phyloP scores from a whole-genome alignment of 2,113 vertebrate species.

The Oreotrochilus melanogaster region DNA sequence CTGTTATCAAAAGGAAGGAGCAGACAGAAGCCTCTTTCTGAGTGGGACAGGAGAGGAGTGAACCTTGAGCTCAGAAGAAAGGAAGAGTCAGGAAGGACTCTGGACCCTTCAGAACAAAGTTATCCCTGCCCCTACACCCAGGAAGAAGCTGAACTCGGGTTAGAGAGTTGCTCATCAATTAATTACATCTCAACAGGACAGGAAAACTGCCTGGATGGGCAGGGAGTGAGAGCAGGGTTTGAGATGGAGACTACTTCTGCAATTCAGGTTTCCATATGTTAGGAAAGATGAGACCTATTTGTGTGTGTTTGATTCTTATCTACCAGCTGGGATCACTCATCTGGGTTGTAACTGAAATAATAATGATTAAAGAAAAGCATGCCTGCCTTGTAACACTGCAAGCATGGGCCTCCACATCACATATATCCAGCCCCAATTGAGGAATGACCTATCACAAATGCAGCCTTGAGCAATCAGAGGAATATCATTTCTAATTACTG shows the following conservation, averaged over 20 bases:
- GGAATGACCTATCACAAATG: slow-evolving; percentile 59
- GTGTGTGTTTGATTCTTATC: slow-evolving; percentile 73
- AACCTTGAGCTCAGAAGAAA: not conserved
- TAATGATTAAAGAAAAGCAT: slow-evolving; percentile 75
- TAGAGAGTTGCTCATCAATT: not conserved
- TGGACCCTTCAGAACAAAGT: not conserved
- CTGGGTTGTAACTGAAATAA: slow-evolving; percentile 70
- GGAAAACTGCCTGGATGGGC: not conserved
- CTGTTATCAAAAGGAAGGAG: not conserved
- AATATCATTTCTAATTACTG: slow-evolving; percentile 68
- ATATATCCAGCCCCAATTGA: not conserved
- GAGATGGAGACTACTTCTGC: slow-evolving; percentile 31
- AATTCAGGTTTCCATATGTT: slow-evolving; percentile 63
- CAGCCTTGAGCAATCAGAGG: slow-evolving; percentile 64
- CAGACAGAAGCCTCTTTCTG: not conserved
- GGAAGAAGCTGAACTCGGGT: not conserved
- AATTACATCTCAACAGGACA: not conserved
- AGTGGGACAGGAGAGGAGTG: not conserved
- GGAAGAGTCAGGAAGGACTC: not conserved
- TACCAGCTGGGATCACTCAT: slow-evolving; percentile 75
- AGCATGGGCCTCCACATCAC: slow-evolving; percentile 50
- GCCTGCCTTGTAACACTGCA: slow-evolving; percentile 63
- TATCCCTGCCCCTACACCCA: not conserved
- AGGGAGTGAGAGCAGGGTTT: not conserved
- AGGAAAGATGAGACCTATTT: slow-evolving; percentile 71